Conservation (phyloP, 2,113 vertebrate genomes). For the Montifringilla adamsi region DNA sequence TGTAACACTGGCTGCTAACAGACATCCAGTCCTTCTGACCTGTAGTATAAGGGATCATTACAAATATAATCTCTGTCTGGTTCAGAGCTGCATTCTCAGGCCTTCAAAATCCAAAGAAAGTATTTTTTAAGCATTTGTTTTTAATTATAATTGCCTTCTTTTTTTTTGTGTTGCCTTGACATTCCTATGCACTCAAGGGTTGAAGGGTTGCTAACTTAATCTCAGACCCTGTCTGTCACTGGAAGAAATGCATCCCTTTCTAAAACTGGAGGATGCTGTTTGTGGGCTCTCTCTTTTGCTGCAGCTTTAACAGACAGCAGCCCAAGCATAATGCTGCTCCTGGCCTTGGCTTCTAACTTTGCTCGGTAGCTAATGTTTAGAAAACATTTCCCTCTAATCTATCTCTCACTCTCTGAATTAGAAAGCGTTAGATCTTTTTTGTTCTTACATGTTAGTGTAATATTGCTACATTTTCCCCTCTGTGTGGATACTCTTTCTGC, state of each 20-base stretch:
- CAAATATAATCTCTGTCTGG: background rate
- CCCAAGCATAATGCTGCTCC: background rate
- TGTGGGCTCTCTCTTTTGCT: background rate
- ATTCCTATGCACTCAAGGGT: background rate
- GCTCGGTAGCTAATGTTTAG: background rate
- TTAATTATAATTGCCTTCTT: background rate
- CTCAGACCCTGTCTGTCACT: background rate
- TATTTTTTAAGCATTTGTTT: background rate
- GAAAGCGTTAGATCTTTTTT: background rate
- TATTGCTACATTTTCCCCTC: background rate
- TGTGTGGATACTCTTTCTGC: background rate
- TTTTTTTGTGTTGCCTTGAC: background rate
- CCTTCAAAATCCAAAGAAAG: background rate
- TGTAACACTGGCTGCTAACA: background rate
- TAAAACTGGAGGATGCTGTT: background rate
- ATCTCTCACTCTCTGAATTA: background rate
- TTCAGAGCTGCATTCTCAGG: background rate
- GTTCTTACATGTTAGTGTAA: background rate
- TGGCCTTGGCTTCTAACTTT: background rate
- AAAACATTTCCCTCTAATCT: background rate
- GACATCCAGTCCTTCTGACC: background rate
- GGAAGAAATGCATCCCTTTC: background rate
- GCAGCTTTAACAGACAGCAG: background rate
- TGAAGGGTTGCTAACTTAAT: background rate
- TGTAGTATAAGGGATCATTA: background rate